These are phyloP conservation scores for Lipotes vexillifer DNA, from an alignment of 2,113 vertebrate species.

Conservation along the genomic window DNA sequence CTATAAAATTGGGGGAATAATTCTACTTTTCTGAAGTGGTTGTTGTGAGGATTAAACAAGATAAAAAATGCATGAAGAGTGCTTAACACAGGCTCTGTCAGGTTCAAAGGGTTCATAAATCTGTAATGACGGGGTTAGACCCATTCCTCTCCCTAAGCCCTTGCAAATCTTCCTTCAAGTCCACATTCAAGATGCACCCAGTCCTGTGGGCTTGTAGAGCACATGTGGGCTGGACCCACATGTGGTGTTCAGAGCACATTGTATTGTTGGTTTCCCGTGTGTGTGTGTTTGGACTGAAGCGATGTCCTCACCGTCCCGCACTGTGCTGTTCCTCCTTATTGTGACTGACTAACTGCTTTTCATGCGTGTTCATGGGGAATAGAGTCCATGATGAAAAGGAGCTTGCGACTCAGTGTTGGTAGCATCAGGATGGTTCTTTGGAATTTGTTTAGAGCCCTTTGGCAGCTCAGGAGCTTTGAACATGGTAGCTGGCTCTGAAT, in stretches of 20 bases:
- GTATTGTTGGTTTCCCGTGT: background rate
- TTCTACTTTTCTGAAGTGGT: background rate
- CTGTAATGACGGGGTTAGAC: background rate
- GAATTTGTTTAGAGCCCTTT: background rate
- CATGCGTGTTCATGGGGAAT: background rate
- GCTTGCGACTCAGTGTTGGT: too few species aligned
- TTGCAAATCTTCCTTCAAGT: background rate
- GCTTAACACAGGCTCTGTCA: background rate
- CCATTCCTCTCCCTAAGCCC: background rate
- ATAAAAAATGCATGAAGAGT: background rate
- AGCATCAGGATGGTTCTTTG: background rate
- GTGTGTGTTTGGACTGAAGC: background rate
- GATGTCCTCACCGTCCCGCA: background rate
- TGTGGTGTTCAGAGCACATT: rapidly evolving
- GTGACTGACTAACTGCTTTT: background rate
- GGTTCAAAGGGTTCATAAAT: background rate
- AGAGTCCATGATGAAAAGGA: background rate
- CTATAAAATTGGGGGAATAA: background rate
- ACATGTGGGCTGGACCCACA: background rate
- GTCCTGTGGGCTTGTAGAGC: background rate
- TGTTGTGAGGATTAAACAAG: background rate
- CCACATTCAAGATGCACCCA: background rate
- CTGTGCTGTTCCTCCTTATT: background rate
- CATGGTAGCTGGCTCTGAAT: background rate
- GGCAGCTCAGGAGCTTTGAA: background rate